Percentiles rank a stretch among this genome's conserved stretches.
phyloP scores from a whole-genome alignment of 2,888 invertebrate genomes.

The Hirtodrosophila histrioides region DNA sequence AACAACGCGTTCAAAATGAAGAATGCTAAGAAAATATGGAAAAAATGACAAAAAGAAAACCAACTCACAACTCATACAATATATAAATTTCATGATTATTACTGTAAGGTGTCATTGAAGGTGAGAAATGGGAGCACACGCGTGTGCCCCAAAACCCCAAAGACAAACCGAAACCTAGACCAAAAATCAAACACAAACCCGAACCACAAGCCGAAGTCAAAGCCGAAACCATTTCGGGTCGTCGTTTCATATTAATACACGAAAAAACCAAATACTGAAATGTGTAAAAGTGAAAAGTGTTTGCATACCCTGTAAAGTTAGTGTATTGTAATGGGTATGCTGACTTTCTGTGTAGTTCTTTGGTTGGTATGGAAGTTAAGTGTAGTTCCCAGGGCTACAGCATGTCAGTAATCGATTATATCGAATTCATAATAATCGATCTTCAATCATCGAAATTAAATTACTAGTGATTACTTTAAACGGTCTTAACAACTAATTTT shows the following conservation, averaged over 20 bases:
- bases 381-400: too few relatives aligned
- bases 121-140: constrained; percentile 78
- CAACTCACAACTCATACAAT: constrained; percentile 26
- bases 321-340: neutral
- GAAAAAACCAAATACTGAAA: constrained; percentile 10
- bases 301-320: constrained; percentile 31
- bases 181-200: constrained; percentile 10
- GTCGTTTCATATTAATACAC: constrained; percentile 5
- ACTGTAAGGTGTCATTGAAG: constrained; percentile 69
- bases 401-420: too few relatives aligned
- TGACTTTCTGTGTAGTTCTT: too few relatives aligned
- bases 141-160: constrained; percentile 36
- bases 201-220: constrained; percentile 18
- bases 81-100: constrained; percentile 64
- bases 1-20: constrained; percentile 18
- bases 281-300: constrained; percentile 56
- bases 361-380: too few relatives aligned
- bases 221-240: constrained; percentile 26
- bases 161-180: constrained; percentile 3
- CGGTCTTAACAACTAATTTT: too few relatives aligned
- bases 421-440: too few relatives aligned
- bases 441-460: too few relatives aligned
- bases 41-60: constrained; percentile 19
- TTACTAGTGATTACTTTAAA: too few relatives aligned
- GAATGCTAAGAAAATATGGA: constrained; percentile 23